These are phyloP conservation scores for Eptesicus fuscus DNA, from an alignment of 2,113 vertebrate genomes.

Conservation along the genomic window DNA sequence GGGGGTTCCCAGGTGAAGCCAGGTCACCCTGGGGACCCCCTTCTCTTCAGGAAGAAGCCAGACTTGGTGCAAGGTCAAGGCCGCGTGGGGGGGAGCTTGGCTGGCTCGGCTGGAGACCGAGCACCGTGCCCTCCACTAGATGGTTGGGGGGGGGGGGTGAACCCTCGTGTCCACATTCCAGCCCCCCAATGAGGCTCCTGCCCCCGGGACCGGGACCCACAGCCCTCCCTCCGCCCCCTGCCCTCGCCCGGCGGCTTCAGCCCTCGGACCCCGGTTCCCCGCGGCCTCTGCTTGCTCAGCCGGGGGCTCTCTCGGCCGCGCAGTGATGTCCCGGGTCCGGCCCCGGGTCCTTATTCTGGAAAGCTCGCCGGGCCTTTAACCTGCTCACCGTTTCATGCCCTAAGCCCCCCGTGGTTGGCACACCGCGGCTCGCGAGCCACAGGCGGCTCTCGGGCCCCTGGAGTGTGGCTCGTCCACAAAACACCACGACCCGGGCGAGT, in stretches of 20 bases:
- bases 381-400: not conserved
- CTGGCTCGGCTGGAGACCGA: not conserved
- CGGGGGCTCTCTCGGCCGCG: not conserved
- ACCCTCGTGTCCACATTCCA: not conserved
- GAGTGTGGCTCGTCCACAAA: no score
- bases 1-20: not conserved
- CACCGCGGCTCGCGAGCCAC: no score
- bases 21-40: no score
- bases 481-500: no score
- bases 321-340: not conserved
- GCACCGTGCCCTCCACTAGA: no score
- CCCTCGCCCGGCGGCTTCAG: not conserved
- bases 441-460: no score
- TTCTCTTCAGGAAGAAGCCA: not conserved
- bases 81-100: accelerated
- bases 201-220: no score
- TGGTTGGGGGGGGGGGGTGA: no score
- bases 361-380: not conserved
- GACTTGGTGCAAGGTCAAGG: not conserved
- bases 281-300: not conserved
- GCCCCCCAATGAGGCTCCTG: not conserved
- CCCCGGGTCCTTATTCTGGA: not conserved
- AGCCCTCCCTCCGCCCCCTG: not conserved
- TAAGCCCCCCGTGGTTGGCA: not conserved
- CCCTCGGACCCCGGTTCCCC: not conserved